phyloP scores from a whole-genome alignment of 2,888 invertebrate genomes.

The Himalopsyche anomala region DNA sequence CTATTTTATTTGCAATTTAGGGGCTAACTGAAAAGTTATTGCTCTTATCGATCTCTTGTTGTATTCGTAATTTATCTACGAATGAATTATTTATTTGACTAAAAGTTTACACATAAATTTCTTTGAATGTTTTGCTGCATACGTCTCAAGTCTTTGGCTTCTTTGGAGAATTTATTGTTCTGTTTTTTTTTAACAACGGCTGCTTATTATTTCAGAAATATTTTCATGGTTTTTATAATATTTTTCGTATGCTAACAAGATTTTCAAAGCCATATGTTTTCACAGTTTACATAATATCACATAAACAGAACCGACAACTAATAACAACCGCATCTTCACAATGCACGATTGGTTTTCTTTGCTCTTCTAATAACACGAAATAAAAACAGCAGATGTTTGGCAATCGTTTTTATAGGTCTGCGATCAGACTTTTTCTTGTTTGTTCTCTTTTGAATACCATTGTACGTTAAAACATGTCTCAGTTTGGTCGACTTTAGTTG shows the following conservation, averaged over 20 bases:
- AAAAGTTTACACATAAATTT: too few relatives aligned
- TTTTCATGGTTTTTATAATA: slow-evolving; percentile 10
- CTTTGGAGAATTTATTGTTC: background rate
- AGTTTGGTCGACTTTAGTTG: background rate
- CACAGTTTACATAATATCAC: slow-evolving; percentile 24
- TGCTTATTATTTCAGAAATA: background rate
- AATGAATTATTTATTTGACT: too few relatives aligned
- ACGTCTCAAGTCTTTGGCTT: background rate
- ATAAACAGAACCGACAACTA: background rate
- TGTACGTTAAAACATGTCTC: background rate
- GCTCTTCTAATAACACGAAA: slow-evolving; percentile 5
- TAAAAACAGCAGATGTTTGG: slow-evolving; percentile 35
- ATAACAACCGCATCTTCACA: slow-evolving; percentile 21
- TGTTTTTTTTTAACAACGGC: background rate
- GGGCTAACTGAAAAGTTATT: too few relatives aligned
- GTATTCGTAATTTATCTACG: too few relatives aligned
- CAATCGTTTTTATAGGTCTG: background rate
- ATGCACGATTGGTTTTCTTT: slow-evolving; percentile 20
- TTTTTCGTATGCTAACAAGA: background rate
- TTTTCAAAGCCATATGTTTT: slow-evolving; percentile 20
- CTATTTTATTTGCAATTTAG: too few relatives aligned
- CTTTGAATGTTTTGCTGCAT: too few relatives aligned
- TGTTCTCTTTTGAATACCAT: background rate
- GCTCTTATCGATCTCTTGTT: too few relatives aligned
- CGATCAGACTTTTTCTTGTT: background rate